phyloP scores from a whole-genome alignment of 2,888 invertebrate genomes.

The Agrochola litura region DNA sequence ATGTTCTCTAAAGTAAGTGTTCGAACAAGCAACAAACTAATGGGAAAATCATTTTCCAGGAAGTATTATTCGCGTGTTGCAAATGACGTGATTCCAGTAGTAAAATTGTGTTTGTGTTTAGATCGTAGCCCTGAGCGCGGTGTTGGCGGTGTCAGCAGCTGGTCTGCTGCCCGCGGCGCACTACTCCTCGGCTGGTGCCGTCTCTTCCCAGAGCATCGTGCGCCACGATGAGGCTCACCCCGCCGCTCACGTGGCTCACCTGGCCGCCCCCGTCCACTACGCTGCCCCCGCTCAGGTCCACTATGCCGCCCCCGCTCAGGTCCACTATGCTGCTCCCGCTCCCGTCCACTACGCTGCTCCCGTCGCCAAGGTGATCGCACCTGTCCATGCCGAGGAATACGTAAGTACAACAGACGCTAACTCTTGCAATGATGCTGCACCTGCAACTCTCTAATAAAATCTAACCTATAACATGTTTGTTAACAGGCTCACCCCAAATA shows the following conservation, averaged over 20 bases:
- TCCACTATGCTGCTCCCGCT: constrained; percentile 73
- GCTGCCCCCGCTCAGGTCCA: constrained; percentile 65
- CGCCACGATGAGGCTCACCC: constrained; percentile 78
- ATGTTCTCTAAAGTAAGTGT: constrained; percentile 86
- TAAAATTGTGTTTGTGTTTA: constrained; percentile 66
- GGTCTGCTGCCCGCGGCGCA: constrained; percentile 83
- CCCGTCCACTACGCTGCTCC: constrained; percentile 72
- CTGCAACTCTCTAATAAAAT: background rate
- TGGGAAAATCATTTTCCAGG: background rate
- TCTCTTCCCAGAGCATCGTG: constrained; percentile 82
- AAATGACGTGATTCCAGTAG: constrained; percentile 3
- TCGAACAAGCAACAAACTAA: constrained; percentile 4
- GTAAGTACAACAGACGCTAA: constrained; percentile 69
- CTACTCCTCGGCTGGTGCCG: constrained; percentile 82
- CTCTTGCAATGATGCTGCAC: background rate
- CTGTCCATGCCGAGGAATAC: constrained; percentile 78
- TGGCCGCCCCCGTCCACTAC: constrained; percentile 68
- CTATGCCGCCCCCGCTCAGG: constrained; percentile 69
- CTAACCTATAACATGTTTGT: constrained; percentile 20
- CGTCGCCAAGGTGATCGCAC: constrained; percentile 69
- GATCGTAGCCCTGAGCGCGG: constrained; percentile 81
- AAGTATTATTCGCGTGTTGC: background rate
- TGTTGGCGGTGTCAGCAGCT: constrained; percentile 83
- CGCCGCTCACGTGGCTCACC: constrained; percentile 65
- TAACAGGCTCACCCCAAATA: constrained; percentile 90